Percentiles rank a stretch among this genome's conserved stretches.
These are phyloP conservation scores for Lepisosteus oculatus DNA, from an alignment of 2,113 vertebrate genomes.

Conservation along the genomic window DNA sequence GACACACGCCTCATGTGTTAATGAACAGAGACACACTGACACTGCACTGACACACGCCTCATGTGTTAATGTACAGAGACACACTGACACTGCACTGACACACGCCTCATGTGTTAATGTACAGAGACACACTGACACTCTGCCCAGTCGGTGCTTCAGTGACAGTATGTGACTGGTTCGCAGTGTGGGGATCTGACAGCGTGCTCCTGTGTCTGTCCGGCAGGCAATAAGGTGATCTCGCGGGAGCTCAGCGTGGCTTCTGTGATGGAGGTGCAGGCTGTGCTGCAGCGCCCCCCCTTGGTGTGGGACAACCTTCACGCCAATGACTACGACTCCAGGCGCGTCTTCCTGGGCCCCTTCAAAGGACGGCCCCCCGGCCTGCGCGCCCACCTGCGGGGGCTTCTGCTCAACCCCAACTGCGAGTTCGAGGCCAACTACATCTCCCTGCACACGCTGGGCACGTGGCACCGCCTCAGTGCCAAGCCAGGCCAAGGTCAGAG, in stretches of 20 bases:
- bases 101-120: too few species aligned
- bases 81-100: too few species aligned
- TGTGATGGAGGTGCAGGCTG: slow-evolving; percentile 70
- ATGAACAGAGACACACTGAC: too few species aligned
- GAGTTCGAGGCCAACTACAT: slow-evolving; percentile 86
- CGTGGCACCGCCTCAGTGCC: slow-evolving; percentile 62
- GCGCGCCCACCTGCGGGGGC: slow-evolving; percentile 56
- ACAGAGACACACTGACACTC: too few species aligned
- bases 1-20: too few species aligned
- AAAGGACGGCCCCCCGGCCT: slow-evolving; percentile 70
- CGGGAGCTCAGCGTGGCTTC: slow-evolving; percentile 63
- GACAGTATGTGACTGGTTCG: too few species aligned
- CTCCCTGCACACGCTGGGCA: slow-evolving; percentile 74
- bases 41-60: too few species aligned
- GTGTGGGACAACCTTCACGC: slow-evolving; percentile 87
- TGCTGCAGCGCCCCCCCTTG: slow-evolving; percentile 65
- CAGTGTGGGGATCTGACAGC: background rate
- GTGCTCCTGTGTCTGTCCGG: background rate
- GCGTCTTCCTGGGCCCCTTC: slow-evolving; percentile 82
- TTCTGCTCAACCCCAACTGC: slow-evolving; percentile 84
- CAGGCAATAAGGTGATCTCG: slow-evolving; percentile 80
- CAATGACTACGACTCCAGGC: slow-evolving; percentile 81
- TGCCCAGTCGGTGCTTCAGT: too few species aligned
- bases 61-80: too few species aligned
- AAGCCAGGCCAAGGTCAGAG: slow-evolving; percentile 51